phyloP scores from a whole-genome alignment of 92 coral and sea anemone species.

The Porites cylindrica region DNA sequence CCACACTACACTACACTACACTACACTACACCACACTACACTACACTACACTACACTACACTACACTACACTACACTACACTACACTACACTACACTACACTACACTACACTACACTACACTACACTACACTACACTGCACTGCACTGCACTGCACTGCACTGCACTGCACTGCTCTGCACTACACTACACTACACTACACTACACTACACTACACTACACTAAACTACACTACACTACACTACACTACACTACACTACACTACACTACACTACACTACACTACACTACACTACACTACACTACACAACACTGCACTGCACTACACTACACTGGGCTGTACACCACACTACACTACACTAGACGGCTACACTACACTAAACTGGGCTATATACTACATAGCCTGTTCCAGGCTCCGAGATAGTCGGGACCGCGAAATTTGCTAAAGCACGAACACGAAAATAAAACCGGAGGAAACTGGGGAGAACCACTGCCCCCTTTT shows the following conservation, averaged over 20 bases:
- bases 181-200: too few relatives aligned
- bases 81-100: conserved; percentile 24
- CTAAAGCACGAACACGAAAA: too few relatives aligned
- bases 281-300: not conserved
- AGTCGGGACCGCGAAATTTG: too few relatives aligned
- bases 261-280: too few relatives aligned
- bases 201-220: not conserved
- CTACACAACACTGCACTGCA: not conserved
- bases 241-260: not conserved
- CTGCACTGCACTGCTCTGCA: not conserved
- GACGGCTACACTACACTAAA: too few relatives aligned
- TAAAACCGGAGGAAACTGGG: too few relatives aligned
- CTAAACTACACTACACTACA: too few relatives aligned
- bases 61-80: conserved; percentile 11
- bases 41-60: conserved; percentile 17
- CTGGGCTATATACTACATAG: too few relatives aligned
- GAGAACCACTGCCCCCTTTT: too few relatives aligned
- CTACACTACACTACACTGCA: conserved; percentile 9
- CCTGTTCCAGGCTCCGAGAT: too few relatives aligned
- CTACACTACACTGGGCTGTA: too few relatives aligned
- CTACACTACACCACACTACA: not conserved
- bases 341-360: too few relatives aligned
- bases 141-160: not conserved
- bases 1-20: conserved; percentile 16
- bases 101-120: conserved; percentile 25